Evolutionary conservation across 2,888 invertebrate species (phyloP), one percentile per base, ranked within the genome.

Genomic region (Diabrotica balteata): DNA sequence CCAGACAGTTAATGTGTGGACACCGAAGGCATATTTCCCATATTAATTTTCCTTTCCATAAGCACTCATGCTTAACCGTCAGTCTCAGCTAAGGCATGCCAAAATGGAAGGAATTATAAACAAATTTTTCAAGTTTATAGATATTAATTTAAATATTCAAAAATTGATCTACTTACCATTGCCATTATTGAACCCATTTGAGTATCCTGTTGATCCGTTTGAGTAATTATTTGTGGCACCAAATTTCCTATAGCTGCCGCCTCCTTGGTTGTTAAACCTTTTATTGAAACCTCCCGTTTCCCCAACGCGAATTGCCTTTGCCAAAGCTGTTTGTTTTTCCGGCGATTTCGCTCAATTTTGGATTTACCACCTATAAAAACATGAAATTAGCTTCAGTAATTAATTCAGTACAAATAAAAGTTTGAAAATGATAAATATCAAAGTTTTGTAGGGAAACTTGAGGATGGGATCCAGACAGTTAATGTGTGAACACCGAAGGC

Each of bases 311-410:
- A 55, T 90, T 90, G 67, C 80, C 80, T 32, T 88, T 88, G 52
- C 90, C 90, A 58, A 88, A 88, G 70, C 88, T 89, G 51, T 86
- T 86, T 51, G 82, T 83, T 74, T 90, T 88, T 74, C 88, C 88
- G 7, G 93, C 92, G 86, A 95, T 88, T 77, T 93, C 92, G 79
- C 90, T 88, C 53, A 97, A 87, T 81, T 95, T 93, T 59, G 95
- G 95, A 81, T 93, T 94, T 67, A 97, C 88, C 73, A 90, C 90
- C 92, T 89, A 87, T 80, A 78, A 80, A 22, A n/a, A 47, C n/a
- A 42, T 10, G 7, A 22, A 11, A 46, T 22, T 10, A 47, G 46
- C 7, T 50, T 10, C 7, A n/a, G n/a, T n/a, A n/a, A n/a, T n/a
- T n/a, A 51, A 53, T 9, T 22, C 32, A 32, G 32, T 5, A 32